Evolutionary conservation across 2,113 vertebrate species (phyloP), one percentile per base, ranked within the genome.

Genomic region (Ivindomyrus marchei): DNA sequence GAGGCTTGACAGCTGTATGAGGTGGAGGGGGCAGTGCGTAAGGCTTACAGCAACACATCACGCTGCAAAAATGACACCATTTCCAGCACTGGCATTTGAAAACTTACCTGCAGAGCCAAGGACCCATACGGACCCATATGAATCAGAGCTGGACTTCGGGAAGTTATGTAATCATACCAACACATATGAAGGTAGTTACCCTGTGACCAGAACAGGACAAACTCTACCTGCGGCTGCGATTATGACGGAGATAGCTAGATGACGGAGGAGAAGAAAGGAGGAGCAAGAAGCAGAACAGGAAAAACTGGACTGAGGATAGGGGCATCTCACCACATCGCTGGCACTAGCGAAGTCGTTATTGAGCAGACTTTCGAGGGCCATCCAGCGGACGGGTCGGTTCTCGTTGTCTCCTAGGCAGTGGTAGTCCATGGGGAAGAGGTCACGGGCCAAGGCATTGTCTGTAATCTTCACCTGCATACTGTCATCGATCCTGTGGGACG

Each of bases 401-500:
- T 99, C 98, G 4, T 99, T 99, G 92, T 99, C 98, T 89, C 98
- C 98, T 80, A 99, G 96, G 93, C 98, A 99, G 93, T 99, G 98
- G 94, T 99, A 99, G 93, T 99, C 98, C 98, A 99, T 99, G 53
- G 98, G 98, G 93, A 99, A 99, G 0, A 99, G 96, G 93, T 99
- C 98, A 92, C 98, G 96, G n/a, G 98, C 96, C 2, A 99, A 96
- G 2, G 98, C 98, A 1, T 99, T 99, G 94, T 99, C 98, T 87
- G 98, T 98, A 92, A 99, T 99, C 97, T 99, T 99, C 92, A 99
- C 98, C 92, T 99, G 98, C 95, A 99, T 98, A 77, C 97, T 97
- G 90, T 99, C 98, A 45, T 99, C 98, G 91, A 99, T 99, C 94
- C 98, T 99, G 91, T n/a, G 88, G 91, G 45, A 87, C 50, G 31